phyloP scores from a whole-genome alignment of 2,888 invertebrate genomes.

The Lepas anatifera region DNA sequence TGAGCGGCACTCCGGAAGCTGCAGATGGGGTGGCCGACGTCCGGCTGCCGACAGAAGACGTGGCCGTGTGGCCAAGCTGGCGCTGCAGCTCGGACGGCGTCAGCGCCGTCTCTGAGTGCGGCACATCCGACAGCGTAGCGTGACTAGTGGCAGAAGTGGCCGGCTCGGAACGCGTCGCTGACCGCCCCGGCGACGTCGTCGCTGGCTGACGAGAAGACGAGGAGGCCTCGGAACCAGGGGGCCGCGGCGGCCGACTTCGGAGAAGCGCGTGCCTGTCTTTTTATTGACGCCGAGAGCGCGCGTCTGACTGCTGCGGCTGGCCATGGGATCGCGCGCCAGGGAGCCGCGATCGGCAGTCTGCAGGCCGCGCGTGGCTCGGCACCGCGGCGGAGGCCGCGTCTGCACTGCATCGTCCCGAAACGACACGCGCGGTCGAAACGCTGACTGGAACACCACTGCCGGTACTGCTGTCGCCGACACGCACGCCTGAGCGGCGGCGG shows the following conservation, averaged over 20 bases:
- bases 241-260: neutral
- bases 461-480: neutral
- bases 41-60: too few species aligned
- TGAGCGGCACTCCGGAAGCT: neutral
- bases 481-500: neutral
- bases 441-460: conserved; percentile 1
- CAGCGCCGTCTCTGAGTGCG: conserved; percentile 10
- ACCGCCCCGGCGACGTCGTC: neutral
- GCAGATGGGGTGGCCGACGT: neutral
- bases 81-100: conserved; percentile 11
- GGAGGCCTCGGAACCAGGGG: neutral
- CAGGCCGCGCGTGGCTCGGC: neutral
- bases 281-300: neutral
- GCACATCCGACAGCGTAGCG: neutral
- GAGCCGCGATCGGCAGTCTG: neutral
- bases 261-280: neutral
- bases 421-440: conserved; percentile 3
- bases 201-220: neutral
- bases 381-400: neutral
- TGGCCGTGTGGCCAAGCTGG: neutral
- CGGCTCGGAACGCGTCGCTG: neutral
- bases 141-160: neutral
- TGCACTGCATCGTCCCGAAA: neutral
- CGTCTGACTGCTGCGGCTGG: neutral
- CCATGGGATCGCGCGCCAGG: neutral